Conservation (phyloP, 2,797 vertebrate species). For the Buphagus erythrorhynchus region DNA sequence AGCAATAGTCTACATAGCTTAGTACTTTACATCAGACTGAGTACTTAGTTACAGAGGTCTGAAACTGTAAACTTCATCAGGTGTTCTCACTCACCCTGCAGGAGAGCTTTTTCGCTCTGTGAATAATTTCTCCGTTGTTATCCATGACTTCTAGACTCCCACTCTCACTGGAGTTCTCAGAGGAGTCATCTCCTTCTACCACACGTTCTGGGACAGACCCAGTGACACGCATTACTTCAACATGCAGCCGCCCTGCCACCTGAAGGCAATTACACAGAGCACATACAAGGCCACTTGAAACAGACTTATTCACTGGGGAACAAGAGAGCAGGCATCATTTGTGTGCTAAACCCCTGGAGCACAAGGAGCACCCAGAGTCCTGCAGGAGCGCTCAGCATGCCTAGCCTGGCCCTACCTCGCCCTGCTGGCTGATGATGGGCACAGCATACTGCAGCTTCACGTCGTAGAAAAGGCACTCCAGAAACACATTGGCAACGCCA, state of each 20-base stretch:
- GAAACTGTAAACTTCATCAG: neutral
- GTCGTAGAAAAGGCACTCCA: slow-evolving; percentile 95
- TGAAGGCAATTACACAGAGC: slow-evolving; percentile 43
- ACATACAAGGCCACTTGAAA: neutral
- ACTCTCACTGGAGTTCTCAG: slow-evolving; percentile 97
- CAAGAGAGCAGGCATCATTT: neutral
- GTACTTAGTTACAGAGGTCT: neutral
- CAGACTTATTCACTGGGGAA: neutral
- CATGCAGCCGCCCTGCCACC: slow-evolving; percentile 93
- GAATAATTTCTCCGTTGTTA: slow-evolving; percentile 90
- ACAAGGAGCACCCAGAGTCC: neutral
- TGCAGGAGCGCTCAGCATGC: fast-evolving
- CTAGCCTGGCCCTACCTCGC: slow-evolving; percentile 82
- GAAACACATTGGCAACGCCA: slow-evolving; percentile 94
- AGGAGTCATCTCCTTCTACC: slow-evolving; percentile 91
- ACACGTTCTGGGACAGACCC: slow-evolving; percentile 88
- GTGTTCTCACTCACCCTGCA: slow-evolving; percentile 85
- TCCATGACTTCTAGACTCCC: slow-evolving; percentile 92
- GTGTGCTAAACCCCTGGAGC: neutral
- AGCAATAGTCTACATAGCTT: neutral
- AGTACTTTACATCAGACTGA: neutral
- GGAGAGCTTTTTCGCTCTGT: slow-evolving; percentile 90
- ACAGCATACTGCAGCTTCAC: slow-evolving; percentile 95
- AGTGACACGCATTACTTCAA: slow-evolving; percentile 92
- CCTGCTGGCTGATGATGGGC: slow-evolving; percentile 99